These are phyloP conservation scores for Steromphala cineraria DNA, from an alignment of 2,888 invertebrate genomes.

Conservation along the genomic window DNA sequence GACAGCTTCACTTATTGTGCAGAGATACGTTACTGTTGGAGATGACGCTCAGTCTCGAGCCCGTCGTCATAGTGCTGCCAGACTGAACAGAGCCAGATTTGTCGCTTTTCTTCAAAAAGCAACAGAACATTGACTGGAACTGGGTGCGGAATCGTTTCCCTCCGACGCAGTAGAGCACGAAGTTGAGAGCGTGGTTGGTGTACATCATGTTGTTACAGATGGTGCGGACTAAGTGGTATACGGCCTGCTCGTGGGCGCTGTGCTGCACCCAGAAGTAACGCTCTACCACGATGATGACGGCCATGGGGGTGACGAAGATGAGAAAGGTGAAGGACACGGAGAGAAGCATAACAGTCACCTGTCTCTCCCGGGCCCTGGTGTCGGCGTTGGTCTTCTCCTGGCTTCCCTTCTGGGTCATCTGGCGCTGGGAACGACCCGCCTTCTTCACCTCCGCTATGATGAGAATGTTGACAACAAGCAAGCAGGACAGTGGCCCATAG, in stretches of 20 bases:
- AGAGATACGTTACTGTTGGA: not conserved
- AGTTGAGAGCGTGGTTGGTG: slow-evolving; percentile 37
- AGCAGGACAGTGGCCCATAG: slow-evolving; percentile 21
- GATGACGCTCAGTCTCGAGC: not conserved
- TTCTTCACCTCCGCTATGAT: slow-evolving; percentile 24
- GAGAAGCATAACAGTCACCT: slow-evolving; percentile 32
- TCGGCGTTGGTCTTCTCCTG: not conserved
- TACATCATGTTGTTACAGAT: slow-evolving; percentile 33
- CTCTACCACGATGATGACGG: slow-evolving; percentile 32
- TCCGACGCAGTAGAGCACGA: slow-evolving; percentile 33
- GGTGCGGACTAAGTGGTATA: slow-evolving; percentile 26
- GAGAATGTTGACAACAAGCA: slow-evolving; percentile 27
- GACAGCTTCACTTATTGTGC: not conserved
- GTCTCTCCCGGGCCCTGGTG: slow-evolving; percentile 4
- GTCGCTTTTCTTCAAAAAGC: not conserved
- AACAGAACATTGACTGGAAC: not conserved
- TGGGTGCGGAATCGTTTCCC: slow-evolving; percentile 24
- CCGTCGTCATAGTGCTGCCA: not conserved
- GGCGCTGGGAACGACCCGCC: not conserved
- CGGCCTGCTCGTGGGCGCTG: slow-evolving; percentile 22
- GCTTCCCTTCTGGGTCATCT: not conserved
- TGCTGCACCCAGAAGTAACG: slow-evolving; percentile 13
- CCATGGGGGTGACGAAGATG: slow-evolving; percentile 30
- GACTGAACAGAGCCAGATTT: not conserved
- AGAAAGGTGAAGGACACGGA: slow-evolving; percentile 33